These are phyloP conservation scores for Noctua pronuba DNA, from an alignment of 2,888 invertebrate species.

Conservation along the genomic window DNA sequence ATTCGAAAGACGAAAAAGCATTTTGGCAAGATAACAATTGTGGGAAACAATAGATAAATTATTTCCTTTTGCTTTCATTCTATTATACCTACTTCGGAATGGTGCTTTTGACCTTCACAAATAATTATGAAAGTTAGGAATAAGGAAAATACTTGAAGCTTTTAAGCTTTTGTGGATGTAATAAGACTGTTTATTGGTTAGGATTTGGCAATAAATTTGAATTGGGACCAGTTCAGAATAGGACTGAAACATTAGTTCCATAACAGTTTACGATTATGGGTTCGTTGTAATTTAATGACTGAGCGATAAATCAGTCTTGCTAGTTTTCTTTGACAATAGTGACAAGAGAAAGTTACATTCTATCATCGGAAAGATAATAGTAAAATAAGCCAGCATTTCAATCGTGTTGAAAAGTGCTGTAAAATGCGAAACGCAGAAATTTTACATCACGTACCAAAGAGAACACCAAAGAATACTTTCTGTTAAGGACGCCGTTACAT, in stretches of 20 bases:
- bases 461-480: not conserved
- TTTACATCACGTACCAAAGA: not conserved
- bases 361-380: no score
- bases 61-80: not conserved
- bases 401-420: not conserved
- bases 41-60: not conserved
- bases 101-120: slow-evolving; percentile 4
- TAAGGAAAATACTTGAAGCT: not conserved
- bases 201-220: not conserved
- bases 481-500: not conserved
- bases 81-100: not conserved
- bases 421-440: not conserved
- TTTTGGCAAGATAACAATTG: not conserved
- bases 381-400: no score
- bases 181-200: not conserved
- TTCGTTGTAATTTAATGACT: not conserved
- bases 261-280: slow-evolving; percentile 1
- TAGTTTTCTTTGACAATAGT: not conserved
- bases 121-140: not conserved
- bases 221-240: not conserved
- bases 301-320: not conserved
- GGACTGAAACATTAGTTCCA: not conserved
- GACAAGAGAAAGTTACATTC: not conserved
- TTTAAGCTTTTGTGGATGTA: not conserved
- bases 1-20: not conserved